These are phyloP conservation scores for Denticeps clupeoides DNA, from an alignment of 2,797 vertebrate genomes.

Conservation along the genomic window DNA sequence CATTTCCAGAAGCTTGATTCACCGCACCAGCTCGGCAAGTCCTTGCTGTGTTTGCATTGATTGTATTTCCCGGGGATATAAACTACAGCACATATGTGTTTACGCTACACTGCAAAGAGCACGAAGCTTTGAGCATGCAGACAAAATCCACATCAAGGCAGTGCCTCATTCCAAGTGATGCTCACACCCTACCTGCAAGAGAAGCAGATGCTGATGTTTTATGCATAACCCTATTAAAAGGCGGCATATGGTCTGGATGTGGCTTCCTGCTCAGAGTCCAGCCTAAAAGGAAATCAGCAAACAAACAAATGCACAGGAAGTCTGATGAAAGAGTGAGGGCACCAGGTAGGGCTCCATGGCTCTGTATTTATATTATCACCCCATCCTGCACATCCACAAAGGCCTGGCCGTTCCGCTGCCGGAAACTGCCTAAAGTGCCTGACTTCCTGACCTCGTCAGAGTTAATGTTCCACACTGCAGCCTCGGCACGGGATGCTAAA, in stretches of 20 bases:
- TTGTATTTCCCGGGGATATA: too few species aligned
- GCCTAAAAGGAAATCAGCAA: slow-evolving; percentile 2
- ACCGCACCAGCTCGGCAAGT: too few species aligned
- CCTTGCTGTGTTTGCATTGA: neutral
- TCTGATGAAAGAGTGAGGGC: neutral
- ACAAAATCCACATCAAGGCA: neutral
- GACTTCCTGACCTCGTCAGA: slow-evolving; percentile 19
- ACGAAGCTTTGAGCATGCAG: neutral
- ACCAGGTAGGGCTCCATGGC: neutral
- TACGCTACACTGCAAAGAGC: neutral
- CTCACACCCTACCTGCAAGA: slow-evolving; percentile 6
- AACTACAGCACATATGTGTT: neutral
- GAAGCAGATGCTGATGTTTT: slow-evolving; percentile 25
- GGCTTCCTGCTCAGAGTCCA: slow-evolving; percentile 11
- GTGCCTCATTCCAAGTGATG: slow-evolving; percentile 8
- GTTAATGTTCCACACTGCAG: slow-evolving; percentile 29
- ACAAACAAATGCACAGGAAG: neutral
- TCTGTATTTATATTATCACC: neutral
- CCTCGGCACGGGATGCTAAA: slow-evolving; percentile 13
- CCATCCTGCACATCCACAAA: too few species aligned
- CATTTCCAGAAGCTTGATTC: neutral
- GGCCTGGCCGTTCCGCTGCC: too few species aligned
- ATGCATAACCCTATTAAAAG: slow-evolving; percentile 22
- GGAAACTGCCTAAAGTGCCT: too few species aligned
- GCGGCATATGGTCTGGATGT: slow-evolving; percentile 8